phyloP scores from a whole-genome alignment of 2,888 invertebrate genomes.

The Agrochola litura region DNA sequence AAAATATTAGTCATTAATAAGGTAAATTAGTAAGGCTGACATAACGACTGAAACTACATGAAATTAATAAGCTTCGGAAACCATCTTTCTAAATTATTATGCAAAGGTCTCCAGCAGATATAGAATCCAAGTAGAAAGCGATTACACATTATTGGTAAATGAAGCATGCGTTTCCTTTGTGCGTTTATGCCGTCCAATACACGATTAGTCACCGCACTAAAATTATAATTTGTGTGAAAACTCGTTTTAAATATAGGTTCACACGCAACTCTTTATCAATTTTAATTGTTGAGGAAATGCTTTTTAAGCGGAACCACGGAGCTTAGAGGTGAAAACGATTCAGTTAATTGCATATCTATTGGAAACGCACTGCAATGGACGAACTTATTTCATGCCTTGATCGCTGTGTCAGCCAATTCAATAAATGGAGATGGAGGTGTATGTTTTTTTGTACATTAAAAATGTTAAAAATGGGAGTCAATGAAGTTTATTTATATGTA shows the following conservation, averaged over 20 bases:
- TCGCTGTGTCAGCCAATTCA: slow-evolving; percentile 78
- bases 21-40: slow-evolving; percentile 69
- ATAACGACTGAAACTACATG: slow-evolving; percentile 71
- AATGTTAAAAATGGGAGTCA: slow-evolving; percentile 86
- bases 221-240: slow-evolving; percentile 34
- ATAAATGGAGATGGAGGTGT: slow-evolving; percentile 76
- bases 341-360: slow-evolving; percentile 27
- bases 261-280: slow-evolving; percentile 39
- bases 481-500: slow-evolving; percentile 90
- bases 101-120: background rate
- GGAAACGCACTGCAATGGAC: slow-evolving; percentile 23
- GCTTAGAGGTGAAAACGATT: slow-evolving; percentile 28
- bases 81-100: background rate
- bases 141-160: slow-evolving; percentile 18
- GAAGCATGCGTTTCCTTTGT: slow-evolving; percentile 39
- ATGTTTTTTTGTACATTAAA: slow-evolving; percentile 86
- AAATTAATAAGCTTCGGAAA: slow-evolving; percentile 21
- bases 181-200: slow-evolving; percentile 44
- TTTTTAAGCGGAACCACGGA: slow-evolving; percentile 34
- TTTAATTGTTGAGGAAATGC: slow-evolving; percentile 40
- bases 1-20: slow-evolving; percentile 80
- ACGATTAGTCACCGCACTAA: slow-evolving; percentile 23
- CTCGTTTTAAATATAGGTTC: slow-evolving; percentile 43
- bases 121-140: background rate
- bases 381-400: slow-evolving; percentile 63